Base-by-base conservation (phyloP, 1,140 invertebrate species). In the Mactra quadrangularis region DNA sequence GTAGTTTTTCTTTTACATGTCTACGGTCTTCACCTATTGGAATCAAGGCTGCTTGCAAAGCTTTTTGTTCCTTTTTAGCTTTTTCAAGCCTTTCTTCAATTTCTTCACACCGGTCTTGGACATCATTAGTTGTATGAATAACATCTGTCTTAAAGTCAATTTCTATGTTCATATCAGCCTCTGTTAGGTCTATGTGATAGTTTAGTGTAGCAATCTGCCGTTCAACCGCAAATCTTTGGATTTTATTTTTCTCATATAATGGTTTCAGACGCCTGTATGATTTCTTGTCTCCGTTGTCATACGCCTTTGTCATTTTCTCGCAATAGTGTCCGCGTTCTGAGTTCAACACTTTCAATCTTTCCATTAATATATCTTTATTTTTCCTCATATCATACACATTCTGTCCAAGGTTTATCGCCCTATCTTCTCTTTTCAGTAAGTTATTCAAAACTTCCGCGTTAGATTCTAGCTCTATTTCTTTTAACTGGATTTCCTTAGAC, bases 91-190 rank as follows among this genome's bases (percentile, higher is more conserved):
- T 81, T 75, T 89, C 55, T 62, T 91, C 90, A 0, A 91, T 64
- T 29, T 87, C 82, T 57, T 91, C 89, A 35, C 89, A 90, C 11
- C 85, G 83, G 45, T 91, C 90, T 57, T 91, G 90, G 4, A 90
- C 84, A 62, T 90, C 87, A 60, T 91, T 90, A 29, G 89, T 90
- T 72, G 85, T 82, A 29, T 87, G 88, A 35, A 91, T 89, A 2
- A 91, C 75, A 27, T 87, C 87, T 7, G 89, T 83, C 66, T 90
- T 89, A 0, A 89, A 74, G 13, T 86, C 83, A 4, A 90, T 68
- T 75, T 91, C 90, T 22, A 91, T 60, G 17, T 85, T 64, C 68
- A 88, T 81, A 71, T 91, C 90, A 13, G 84, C 84, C 7, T 87
- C 62, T 22, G 79, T 59, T 1, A 91, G 38, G 55, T 87, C 79